phyloP scores from a whole-genome alignment of 2,113 vertebrate genomes.

The Ctenodactylus gundi region DNA sequence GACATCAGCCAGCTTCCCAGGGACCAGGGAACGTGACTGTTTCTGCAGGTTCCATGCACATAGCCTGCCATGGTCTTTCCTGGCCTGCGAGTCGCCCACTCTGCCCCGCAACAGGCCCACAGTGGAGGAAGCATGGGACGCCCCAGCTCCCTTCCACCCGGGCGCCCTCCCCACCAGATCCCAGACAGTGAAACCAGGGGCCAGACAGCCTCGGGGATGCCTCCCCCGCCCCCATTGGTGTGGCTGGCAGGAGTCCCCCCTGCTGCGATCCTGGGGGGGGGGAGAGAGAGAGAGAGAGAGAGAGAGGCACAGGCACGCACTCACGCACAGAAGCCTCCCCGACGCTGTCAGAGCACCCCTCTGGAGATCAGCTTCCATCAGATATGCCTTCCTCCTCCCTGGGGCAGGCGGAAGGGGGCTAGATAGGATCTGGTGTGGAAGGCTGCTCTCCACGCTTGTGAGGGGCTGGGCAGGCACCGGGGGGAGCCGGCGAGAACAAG shows the following conservation, averaged over 20 bases:
- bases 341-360: not conserved
- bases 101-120: not conserved
- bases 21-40: too few relatives aligned
- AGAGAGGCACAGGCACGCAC: too few relatives aligned
- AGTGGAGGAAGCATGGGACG: not conserved
- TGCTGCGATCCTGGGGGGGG: not conserved
- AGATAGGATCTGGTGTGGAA: conserved; percentile 29
- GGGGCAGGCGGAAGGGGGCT: not conserved
- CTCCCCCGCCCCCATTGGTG: fast-evolving
- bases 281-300: too few relatives aligned
- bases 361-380: conserved; percentile 47
- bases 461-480: fast-evolving
- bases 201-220: conserved; percentile 24
- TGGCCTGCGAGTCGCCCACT: not conserved
- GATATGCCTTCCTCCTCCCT: conserved; percentile 4
- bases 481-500: conserved; percentile 26
- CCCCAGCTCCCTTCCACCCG: not conserved
- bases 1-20: not conserved
- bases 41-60: not conserved
- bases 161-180: not conserved
- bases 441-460: not conserved
- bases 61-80: not conserved
- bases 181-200: not conserved
- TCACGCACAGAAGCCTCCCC: not conserved
- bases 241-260: not conserved